Evolutionary conservation across 2,888 invertebrate species (phyloP).

Genomic region (Phania funesta): DNA sequence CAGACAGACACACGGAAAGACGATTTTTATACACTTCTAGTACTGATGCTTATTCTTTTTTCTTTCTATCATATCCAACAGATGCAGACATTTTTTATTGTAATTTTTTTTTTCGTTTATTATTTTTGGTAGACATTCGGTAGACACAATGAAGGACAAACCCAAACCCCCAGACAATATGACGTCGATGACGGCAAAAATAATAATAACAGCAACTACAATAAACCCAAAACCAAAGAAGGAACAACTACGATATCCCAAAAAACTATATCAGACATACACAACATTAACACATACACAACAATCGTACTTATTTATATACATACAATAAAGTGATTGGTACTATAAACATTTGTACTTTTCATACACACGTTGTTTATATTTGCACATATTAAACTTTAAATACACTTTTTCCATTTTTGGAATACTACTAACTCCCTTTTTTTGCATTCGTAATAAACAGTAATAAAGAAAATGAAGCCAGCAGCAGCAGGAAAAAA

Average conservation of each 20-base stretch:
- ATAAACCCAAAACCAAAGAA: constrained; percentile 31
- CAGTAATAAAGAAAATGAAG: constrained; percentile 17
- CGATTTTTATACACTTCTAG: constrained; percentile 40
- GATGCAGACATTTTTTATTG: constrained; percentile 43
- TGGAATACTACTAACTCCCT: not conserved
- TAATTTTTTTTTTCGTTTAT: constrained; percentile 17
- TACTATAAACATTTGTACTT: constrained; percentile 16
- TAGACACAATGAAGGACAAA: constrained; percentile 64
- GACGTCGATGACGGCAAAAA: constrained; percentile 52
- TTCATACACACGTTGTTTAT: not conserved
- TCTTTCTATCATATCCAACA: constrained; percentile 28
- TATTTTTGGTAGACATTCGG: constrained; percentile 64
- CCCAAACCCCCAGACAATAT: constrained; percentile 63
- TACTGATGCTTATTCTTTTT: constrained; percentile 35
- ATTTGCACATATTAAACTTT: constrained; percentile 22
- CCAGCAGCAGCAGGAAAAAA: not conserved
- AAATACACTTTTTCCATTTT: constrained; percentile 1
- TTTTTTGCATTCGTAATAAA: constrained; percentile 13
- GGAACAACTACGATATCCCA: constrained; percentile 12
- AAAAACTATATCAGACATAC: constrained; percentile 23
- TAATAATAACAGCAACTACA: constrained; percentile 43
- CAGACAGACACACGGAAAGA: constrained; percentile 34
- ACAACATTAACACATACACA: not conserved
- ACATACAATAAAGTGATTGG: not conserved
- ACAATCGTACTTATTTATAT: not conserved